Conservation (phyloP, 2,113 vertebrate genomes). For the Dasypus novemcinctus region DNA sequence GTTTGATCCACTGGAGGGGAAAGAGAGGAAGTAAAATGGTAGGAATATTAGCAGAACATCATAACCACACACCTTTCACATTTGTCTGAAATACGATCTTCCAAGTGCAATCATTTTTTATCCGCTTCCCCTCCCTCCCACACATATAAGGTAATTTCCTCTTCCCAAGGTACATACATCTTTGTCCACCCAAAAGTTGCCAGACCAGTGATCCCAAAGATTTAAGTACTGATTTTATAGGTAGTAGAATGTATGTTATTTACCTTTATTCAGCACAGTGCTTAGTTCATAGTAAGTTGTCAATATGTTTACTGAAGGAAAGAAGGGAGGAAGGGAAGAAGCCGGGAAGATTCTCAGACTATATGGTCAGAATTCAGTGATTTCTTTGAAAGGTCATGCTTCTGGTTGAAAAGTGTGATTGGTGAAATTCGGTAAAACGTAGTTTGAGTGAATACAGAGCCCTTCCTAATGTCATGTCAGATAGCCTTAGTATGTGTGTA, state of each 20-base stretch:
- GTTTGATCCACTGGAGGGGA: background rate
- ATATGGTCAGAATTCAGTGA: background rate
- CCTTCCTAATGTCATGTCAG: conserved; percentile 4
- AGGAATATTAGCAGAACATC: background rate
- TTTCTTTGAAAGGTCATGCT: conserved; percentile 33
- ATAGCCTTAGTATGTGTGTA: background rate
- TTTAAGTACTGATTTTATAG: background rate
- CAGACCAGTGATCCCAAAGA: background rate
- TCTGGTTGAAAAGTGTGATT: background rate
- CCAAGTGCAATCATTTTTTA: background rate
- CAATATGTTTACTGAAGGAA: background rate
- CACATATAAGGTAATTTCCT: background rate
- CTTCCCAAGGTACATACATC: background rate
- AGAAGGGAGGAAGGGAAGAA: background rate
- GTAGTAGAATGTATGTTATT: background rate
- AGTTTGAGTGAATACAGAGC: conserved; percentile 4
- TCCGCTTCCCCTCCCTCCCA: background rate
- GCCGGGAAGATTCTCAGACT: background rate
- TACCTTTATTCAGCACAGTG: background rate
- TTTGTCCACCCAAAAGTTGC: background rate
- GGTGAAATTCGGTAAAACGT: conserved; percentile 23
- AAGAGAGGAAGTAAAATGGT: background rate
- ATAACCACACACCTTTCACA: background rate
- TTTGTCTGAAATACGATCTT: background rate
- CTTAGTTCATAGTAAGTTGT: background rate